Base-by-base conservation (phyloP, 2,113 vertebrate genomes). In the Helogale parvula region DNA sequence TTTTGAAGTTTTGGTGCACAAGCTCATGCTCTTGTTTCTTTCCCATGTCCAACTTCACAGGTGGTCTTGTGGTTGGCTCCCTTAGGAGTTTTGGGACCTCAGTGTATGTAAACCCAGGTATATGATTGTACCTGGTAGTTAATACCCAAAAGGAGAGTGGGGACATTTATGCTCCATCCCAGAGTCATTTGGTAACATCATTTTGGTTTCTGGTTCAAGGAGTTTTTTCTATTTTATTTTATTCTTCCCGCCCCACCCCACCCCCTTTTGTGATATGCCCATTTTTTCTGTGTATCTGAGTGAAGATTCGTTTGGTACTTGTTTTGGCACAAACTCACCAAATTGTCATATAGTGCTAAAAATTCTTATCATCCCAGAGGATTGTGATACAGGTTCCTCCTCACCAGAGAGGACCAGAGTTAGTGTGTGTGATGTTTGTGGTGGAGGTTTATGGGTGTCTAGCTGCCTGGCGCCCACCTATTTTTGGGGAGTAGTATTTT, bases 281-380 rank as follows among this genome's bases (percentile, higher is more conserved):
- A 76, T 60, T 94, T 76, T 83, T 69, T n/a, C 41, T 88, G 68
- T 82, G 52, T 90, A 21, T 93, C 77, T 83, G 19, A 96, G 57
- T 45, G 25, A 86, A 47, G 19, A 60, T 68, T 76, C 65, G 17
- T 45, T 66, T 79, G 4, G 31, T 50, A 0, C 33, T 88, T 41
- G 27, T 76, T 38, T 90, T 79, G 57, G 83, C 13, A 7, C 69
- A 71, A 47, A 77, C 35, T 96, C 29, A 33, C 1, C 27, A 21
- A 79, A 66, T 50, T n/a, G 47, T 66, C 23, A 65, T 17, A 29
- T 33, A 8, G 27, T 77, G 10, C 84, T 89, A 69, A 71, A 89
- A 90, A 41, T 89, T 41, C 11, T 19, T 41, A 29, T 50, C 31
- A 41, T 47, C 47, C 19, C 68, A 77, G 95, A 66, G 38, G 13